Percentiles rank a stretch among this genome's conserved stretches.
These are phyloP conservation scores for Drosophila carrolli DNA, from an alignment of 1,140 invertebrate genomes.

Conservation along the genomic window DNA sequence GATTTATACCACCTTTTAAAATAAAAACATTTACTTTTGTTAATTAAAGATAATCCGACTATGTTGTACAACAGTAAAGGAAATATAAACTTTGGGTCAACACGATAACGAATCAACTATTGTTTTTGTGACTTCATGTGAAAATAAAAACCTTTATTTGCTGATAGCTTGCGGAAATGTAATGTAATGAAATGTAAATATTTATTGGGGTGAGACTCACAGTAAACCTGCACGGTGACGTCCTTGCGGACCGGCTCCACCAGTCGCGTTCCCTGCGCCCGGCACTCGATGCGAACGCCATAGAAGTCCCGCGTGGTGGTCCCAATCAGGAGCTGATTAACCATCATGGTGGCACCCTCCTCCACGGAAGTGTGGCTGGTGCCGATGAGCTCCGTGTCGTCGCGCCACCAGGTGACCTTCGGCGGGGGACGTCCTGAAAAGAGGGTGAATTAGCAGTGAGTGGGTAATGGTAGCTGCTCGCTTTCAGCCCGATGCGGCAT, in stretches of 20 bases:
- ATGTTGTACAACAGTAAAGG: too few relatives aligned
- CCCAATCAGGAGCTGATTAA: constrained; percentile 89
- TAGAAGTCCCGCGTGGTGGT: constrained; percentile 87
- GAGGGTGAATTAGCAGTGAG: not conserved
- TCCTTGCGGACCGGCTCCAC: constrained; percentile 86
- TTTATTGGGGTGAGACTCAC: constrained; percentile 86
- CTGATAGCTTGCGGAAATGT: not conserved
- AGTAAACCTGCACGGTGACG: constrained; percentile 88
- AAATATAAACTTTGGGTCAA: constrained; percentile 1
- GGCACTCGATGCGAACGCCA: constrained; percentile 88
- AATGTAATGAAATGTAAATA: constrained; percentile 7
- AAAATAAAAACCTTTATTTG: not conserved
- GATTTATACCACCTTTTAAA: too few relatives aligned
- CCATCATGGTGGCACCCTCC: constrained; percentile 86
- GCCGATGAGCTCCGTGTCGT: constrained; percentile 88
- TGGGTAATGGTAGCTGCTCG: constrained; percentile 2
- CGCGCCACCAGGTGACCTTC: constrained; percentile 92
- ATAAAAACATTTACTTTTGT: too few relatives aligned
- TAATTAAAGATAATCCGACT: too few relatives aligned
- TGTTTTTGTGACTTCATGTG: not conserved
- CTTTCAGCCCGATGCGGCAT: not conserved
- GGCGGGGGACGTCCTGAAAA: constrained; percentile 89
- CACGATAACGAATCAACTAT: not conserved
- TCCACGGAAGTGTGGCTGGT: constrained; percentile 87
- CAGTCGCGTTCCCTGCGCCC: constrained; percentile 88